phyloP scores from a whole-genome alignment of 2,888 invertebrate species.

The Stenchaetothrips biformis region DNA sequence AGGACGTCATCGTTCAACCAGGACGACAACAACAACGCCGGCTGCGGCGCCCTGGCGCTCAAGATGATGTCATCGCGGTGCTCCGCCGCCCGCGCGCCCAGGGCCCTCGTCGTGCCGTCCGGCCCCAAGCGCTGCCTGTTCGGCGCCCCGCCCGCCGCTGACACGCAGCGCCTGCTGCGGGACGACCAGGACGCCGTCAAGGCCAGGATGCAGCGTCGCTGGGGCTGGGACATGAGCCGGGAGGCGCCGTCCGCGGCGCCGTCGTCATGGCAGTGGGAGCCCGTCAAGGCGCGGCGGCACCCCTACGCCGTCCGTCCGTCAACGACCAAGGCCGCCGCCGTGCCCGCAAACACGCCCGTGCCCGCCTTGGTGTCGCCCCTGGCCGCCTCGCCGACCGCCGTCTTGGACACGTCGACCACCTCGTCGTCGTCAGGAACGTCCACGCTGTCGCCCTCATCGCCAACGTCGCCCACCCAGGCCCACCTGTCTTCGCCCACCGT shows the following conservation, averaged over 20 bases:
- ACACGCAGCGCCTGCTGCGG: constrained; percentile 55
- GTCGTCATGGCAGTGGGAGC: constrained; percentile 4
- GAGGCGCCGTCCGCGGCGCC: not conserved
- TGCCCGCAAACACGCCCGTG: not conserved
- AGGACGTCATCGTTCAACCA: not conserved
- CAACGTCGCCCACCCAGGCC: not conserved
- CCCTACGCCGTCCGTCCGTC: not conserved
- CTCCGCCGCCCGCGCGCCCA: not conserved
- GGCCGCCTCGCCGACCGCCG: not conserved
- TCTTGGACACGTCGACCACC: not conserved
- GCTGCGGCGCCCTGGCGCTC: not conserved
- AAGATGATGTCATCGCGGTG: constrained; percentile 17
- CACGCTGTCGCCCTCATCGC: not conserved
- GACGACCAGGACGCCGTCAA: constrained; percentile 57
- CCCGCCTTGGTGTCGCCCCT: not conserved
- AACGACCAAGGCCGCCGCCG: not conserved
- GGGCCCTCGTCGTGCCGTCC: not conserved
- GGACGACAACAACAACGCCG: constrained; percentile 2
- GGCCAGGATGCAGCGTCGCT: constrained; percentile 55
- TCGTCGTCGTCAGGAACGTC: constrained; percentile 4
- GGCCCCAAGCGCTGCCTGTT: constrained; percentile 50
- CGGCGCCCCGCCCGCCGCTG: constrained; percentile 56
- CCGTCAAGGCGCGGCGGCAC: not conserved
- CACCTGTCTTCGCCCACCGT: not conserved
- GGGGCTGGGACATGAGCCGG: constrained; percentile 46